phyloP scores from a whole-genome alignment of 2,888 invertebrate species.

The Drosophila suboccidentalis region DNA sequence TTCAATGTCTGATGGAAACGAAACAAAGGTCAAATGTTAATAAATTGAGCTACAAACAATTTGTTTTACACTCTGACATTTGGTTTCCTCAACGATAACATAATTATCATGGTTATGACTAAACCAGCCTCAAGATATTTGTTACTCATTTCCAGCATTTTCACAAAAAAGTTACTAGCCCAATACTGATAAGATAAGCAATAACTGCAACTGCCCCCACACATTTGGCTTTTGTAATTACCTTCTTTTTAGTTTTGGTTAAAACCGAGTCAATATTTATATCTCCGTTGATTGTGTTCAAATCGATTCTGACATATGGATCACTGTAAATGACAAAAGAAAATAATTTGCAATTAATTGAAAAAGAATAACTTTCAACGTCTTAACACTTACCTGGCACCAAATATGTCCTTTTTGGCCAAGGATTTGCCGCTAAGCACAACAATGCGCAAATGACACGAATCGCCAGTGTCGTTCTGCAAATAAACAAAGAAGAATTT shows the following conservation, averaged over 20 bases:
- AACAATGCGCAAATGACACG: constrained; percentile 93
- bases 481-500: constrained; percentile 69
- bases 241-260: constrained; percentile 98
- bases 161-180: neutral
- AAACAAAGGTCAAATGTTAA: constrained; percentile 3
- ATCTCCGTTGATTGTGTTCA: constrained; percentile 94
- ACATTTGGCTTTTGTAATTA: constrained; percentile 82
- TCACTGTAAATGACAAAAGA: constrained; percentile 88
- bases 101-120: constrained; percentile 3
- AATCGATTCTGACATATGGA: constrained; percentile 97
- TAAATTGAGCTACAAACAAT: neutral
- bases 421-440: constrained; percentile 95
- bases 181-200: constrained; percentile 63
- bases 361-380: neutral
- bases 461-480: constrained; percentile 91
- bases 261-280: constrained; percentile 96
- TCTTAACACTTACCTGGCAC: constrained; percentile 91
- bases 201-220: neutral
- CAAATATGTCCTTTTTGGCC: constrained; percentile 99
- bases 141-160: constrained; percentile 14
- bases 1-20: constrained; percentile 91
- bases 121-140: constrained; percentile 2
- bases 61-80: neutral
- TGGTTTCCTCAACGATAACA: constrained; percentile 1
- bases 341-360: neutral